These are phyloP conservation scores for Napeogenes sylphis DNA, from an alignment of 2,888 invertebrate species.

Conservation along the genomic window DNA sequence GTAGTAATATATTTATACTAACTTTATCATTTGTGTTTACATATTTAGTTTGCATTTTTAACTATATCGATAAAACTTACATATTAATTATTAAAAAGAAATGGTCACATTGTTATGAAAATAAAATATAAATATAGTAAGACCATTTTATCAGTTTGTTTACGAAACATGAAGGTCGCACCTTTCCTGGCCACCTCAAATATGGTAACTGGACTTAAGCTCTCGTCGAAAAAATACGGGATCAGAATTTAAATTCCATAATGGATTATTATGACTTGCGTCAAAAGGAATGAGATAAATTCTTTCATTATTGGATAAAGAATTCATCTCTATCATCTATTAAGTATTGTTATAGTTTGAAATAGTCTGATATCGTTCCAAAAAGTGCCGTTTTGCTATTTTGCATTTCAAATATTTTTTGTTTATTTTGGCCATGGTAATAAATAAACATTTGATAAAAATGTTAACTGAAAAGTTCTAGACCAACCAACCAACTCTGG, in stretches of 20 bases:
- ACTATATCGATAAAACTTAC: too few relatives aligned
- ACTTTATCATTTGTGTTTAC: too few relatives aligned
- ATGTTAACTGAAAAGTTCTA: too few relatives aligned
- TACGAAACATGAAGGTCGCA: constrained; percentile 34
- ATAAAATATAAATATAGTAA: constrained; percentile 6
- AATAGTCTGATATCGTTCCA: too few relatives aligned
- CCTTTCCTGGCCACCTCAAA: constrained; percentile 29
- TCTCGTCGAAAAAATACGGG: constrained; percentile 12
- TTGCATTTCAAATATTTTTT: too few relatives aligned
- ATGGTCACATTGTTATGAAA: background rate
- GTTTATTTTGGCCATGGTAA: too few relatives aligned
- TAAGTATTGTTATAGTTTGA: too few relatives aligned
- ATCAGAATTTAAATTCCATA: constrained; percentile 21
- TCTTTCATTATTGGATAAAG: background rate
- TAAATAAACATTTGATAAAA: background rate
- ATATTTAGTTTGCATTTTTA: too few relatives aligned
- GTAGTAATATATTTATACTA: too few relatives aligned
- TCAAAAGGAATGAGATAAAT: background rate
- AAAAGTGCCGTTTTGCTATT: constrained; percentile 1
- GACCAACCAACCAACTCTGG: too few relatives aligned
- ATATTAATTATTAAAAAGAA: too few relatives aligned
- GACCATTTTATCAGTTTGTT: constrained; percentile 25
- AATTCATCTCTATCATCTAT: background rate
- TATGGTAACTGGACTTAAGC: constrained; percentile 27
- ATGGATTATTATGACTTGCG: background rate